Evolutionary conservation across 2,797 vertebrate genomes (phyloP).

Genomic region (Chloroceryle inda): DNA sequence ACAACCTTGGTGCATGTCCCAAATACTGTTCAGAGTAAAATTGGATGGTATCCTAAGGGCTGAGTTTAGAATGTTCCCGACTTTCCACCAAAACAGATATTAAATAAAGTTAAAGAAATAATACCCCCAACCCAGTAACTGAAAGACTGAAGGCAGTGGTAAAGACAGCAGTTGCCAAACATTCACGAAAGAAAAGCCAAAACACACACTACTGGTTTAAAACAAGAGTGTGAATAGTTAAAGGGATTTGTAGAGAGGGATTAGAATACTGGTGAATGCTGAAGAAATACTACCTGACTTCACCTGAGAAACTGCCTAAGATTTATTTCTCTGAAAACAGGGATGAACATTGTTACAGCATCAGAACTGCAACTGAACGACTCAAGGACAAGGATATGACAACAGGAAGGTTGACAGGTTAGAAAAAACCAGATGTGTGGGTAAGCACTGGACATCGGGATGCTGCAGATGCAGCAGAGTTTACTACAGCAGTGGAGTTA

Average conservation of each 20-base stretch:
- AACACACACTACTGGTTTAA: neutral
- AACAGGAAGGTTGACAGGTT: neutral
- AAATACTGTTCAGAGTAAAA: neutral
- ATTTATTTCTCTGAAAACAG: neutral
- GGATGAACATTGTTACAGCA: neutral
- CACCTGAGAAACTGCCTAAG: neutral
- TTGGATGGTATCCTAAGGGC: neutral
- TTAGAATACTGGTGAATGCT: neutral
- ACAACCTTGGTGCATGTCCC: neutral
- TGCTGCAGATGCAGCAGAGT: neutral
- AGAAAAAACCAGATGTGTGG: neutral
- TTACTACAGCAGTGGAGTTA: neutral
- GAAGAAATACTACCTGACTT: neutral
- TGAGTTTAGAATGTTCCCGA: neutral
- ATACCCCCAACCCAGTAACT: neutral
- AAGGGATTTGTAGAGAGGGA: neutral
- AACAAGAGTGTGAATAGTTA: neutral
- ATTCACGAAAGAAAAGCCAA: neutral
- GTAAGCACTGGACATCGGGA: neutral
- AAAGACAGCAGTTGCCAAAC: neutral
- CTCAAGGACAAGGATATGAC: neutral
- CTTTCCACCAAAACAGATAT: neutral
- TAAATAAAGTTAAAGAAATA: neutral
- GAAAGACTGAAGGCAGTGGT: neutral
- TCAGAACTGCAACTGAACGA: neutral